Percentiles rank a stretch among this genome's conserved stretches.
Conservation (phyloP, 2,113 vertebrate genomes). For the Malurus melanocephalus region DNA sequence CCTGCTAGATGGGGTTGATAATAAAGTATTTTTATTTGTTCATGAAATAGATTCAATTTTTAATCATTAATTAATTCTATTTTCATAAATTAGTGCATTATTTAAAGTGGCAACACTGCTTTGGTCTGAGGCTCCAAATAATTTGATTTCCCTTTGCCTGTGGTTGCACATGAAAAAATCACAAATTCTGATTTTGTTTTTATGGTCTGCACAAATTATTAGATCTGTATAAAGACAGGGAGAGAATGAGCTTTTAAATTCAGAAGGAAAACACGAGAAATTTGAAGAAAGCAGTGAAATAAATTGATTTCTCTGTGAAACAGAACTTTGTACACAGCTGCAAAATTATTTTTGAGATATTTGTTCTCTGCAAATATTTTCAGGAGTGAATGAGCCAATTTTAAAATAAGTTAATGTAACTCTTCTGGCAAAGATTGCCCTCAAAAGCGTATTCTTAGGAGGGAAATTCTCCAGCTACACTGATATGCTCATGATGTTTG, state of each 20-base stretch:
- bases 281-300: background rate
- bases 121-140: background rate
- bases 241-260: background rate
- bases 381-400: background rate
- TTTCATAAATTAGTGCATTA: background rate
- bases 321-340: rapidly evolving
- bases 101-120: background rate
- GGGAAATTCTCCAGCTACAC: background rate
- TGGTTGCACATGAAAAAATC: background rate
- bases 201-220: background rate
- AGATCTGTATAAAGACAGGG: background rate
- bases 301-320: background rate
- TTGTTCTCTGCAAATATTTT: background rate
- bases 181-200: background rate
- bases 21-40: background rate
- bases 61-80: background rate
- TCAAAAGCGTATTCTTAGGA: background rate
- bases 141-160: background rate
- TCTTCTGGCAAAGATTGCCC: background rate
- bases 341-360: background rate
- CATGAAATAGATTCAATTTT: background rate
- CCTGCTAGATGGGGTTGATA: background rate
- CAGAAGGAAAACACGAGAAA: background rate
- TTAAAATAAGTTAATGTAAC: background rate
- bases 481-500: rapidly evolving